phyloP scores from a whole-genome alignment of 2,113 vertebrate genomes.

The Cairina moschata region DNA sequence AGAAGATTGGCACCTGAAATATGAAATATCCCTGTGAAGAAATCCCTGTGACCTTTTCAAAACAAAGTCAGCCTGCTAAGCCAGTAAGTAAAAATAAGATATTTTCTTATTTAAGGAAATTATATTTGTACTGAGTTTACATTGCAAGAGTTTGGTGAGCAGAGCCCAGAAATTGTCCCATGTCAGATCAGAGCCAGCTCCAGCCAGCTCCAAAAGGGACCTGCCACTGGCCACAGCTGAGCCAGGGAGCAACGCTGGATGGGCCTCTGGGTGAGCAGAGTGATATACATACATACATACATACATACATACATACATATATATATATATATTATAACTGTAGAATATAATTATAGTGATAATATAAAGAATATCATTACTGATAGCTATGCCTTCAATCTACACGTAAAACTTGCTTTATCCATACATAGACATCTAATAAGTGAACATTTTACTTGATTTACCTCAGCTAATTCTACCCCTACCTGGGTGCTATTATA shows the following conservation, averaged over 20 bases:
- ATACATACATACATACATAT: no score
- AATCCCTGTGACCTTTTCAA: background rate
- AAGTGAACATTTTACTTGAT: background rate
- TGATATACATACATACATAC: no score
- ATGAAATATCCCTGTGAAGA: background rate
- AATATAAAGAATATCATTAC: no score
- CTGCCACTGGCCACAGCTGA: background rate
- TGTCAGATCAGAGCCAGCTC: background rate
- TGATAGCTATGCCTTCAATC: background rate
- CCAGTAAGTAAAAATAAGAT: background rate
- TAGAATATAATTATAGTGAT: no score
- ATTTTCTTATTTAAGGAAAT: background rate
- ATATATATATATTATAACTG: no score
- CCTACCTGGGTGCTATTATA: background rate
- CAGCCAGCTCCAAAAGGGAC: background rate
- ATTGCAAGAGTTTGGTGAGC: no score
- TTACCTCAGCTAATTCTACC: background rate
- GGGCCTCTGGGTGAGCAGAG: background rate
- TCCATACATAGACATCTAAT: background rate
- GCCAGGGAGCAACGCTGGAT: background rate
- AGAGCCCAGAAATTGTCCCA: no score
- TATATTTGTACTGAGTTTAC: background rate
- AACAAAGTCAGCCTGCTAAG: background rate
- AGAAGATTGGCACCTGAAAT: background rate
- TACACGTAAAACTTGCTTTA: background rate